Evolutionary conservation across 1,140 invertebrate species (phyloP).

Genomic region (Euwallacea similis): DNA sequence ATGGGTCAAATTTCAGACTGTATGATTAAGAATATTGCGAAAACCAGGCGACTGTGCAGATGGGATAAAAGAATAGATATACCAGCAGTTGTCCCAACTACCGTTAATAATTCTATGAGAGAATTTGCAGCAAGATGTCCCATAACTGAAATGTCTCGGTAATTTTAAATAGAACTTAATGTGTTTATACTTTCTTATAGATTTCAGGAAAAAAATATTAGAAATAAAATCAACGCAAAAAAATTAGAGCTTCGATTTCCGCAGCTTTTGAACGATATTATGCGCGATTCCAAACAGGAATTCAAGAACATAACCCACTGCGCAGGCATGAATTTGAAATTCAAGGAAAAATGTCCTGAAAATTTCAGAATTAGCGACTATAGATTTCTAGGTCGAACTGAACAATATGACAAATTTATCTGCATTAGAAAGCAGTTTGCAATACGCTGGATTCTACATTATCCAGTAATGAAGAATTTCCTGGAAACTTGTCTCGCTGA

Average conservation of each 20-base stretch:
- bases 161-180: conserved; percentile 17
- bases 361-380: conserved; percentile 47
- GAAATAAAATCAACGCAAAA: conserved; percentile 34
- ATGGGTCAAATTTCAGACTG: conserved; percentile 33
- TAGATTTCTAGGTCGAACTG: conserved; percentile 61
- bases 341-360: conserved; percentile 30
- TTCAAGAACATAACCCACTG: conserved; percentile 39
- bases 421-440: conserved; percentile 60
- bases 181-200: conserved; percentile 6
- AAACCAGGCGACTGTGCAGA: conserved; percentile 29
- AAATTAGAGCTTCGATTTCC: conserved; percentile 36
- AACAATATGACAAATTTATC: conserved; percentile 60
- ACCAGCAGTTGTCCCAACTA: not conserved
- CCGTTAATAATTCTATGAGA: conserved; percentile 29
- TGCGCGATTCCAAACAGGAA: conserved; percentile 39
- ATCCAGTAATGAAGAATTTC: conserved; percentile 63
- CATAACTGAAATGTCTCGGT: conserved; percentile 42
- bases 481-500: conserved; percentile 58
- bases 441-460: conserved; percentile 60
- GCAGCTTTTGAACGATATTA: conserved; percentile 35
- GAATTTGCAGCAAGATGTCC: conserved; percentile 37
- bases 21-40: conserved; percentile 35
- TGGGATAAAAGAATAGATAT: not conserved
- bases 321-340: conserved; percentile 39
- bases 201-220: conserved; percentile 40